Percentiles rank a stretch among this genome's conserved stretches.
Conservation (phyloP, 2,888 invertebrate genomes). For the Aphidius colemani region DNA sequence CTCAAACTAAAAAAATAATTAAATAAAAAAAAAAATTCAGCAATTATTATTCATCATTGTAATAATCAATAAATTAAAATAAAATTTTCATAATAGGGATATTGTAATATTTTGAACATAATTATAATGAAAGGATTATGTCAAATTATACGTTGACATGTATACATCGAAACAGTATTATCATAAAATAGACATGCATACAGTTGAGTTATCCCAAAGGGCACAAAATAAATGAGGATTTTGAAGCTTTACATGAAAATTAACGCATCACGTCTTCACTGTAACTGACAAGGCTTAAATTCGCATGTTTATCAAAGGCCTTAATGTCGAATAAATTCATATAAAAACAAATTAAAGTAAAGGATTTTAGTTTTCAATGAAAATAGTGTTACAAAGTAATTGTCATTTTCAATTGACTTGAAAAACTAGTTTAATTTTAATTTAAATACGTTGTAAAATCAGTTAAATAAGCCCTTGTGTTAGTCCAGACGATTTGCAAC, state of each 20-base stretch:
- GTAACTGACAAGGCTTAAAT: constrained; percentile 35
- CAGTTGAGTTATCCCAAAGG: constrained; percentile 1
- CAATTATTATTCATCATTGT: constrained; percentile 1
- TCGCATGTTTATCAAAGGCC: too few relatives aligned
- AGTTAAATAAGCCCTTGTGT: neutral
- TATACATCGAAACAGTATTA: constrained; percentile 40
- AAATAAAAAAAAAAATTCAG: neutral
- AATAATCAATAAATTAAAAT: neutral
- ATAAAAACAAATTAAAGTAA: constrained; percentile 9
- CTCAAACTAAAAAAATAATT: too few relatives aligned
- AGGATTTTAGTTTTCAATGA: neutral
- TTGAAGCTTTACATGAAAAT: constrained; percentile 42
- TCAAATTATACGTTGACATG: constrained; percentile 35
- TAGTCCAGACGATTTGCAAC: neutral
- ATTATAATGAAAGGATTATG: neutral
- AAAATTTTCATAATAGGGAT: neutral
- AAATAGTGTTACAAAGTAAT: neutral
- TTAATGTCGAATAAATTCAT: constrained; percentile 6
- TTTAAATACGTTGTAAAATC: neutral
- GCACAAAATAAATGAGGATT: constrained; percentile 6
- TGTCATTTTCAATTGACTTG: neutral
- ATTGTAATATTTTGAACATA: neutral
- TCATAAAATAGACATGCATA: constrained; percentile 1
- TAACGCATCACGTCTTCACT: constrained; percentile 52
- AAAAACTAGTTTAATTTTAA: neutral